phyloP scores from a whole-genome alignment of 2,797 vertebrate genomes.

The Nothura maculosa region DNA sequence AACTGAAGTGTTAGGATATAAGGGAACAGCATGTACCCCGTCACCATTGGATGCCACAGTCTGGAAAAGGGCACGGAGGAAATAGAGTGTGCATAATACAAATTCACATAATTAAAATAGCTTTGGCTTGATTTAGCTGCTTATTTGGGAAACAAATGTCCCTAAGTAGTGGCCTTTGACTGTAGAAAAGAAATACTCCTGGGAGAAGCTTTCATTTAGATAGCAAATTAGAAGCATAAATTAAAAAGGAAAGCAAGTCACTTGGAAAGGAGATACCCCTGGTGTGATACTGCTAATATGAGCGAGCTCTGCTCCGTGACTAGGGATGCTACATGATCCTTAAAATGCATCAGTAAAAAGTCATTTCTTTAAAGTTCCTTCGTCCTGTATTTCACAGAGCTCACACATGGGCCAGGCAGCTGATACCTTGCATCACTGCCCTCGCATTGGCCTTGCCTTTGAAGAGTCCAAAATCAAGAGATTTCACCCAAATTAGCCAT shows the following conservation, averaged over 20 bases:
- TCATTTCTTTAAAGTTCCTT: neutral
- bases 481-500: neutral
- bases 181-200: neutral
- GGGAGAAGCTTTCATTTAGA: constrained; percentile 20
- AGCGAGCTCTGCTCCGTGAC: neutral
- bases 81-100: neutral
- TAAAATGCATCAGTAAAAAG: neutral
- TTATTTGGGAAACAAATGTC: constrained; percentile 6
- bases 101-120: neutral
- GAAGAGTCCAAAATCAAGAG: neutral
- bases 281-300: fast-evolving
- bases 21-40: neutral
- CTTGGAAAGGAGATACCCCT: neutral
- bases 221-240: neutral
- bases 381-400: fast-evolving
- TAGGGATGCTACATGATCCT: neutral
- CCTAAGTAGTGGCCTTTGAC: neutral
- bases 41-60: neutral
- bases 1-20: neutral
- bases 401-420: fast-evolving
- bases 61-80: neutral
- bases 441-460: neutral
- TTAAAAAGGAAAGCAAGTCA: neutral
- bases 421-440: neutral
- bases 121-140: neutral